These are phyloP conservation scores for Brachionus sp. DNA, from an alignment of 1,140 invertebrate species.

Conservation along the genomic window DNA sequence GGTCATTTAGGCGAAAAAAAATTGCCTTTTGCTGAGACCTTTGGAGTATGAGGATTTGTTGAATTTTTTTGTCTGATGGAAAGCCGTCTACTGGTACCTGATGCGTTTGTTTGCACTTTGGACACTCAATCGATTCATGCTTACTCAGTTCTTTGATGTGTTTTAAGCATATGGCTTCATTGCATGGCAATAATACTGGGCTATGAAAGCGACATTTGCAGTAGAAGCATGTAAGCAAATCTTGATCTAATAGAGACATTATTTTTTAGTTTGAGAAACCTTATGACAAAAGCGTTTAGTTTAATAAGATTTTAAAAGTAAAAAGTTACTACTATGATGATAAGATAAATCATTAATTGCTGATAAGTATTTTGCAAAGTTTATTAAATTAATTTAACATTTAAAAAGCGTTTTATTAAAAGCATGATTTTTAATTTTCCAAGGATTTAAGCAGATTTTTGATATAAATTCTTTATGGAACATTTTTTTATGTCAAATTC, in stretches of 20 bases:
- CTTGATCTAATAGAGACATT: neutral
- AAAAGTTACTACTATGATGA: neutral
- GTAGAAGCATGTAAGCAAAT: neutral
- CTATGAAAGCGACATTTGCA: neutral
- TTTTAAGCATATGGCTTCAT: neutral
- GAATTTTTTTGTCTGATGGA: neutral
- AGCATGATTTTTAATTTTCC: no score
- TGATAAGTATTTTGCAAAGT: neutral
- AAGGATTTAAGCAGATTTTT: no score
- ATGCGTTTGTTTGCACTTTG: neutral
- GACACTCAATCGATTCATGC: neutral
- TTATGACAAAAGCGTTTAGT: neutral
- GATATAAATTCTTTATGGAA: no score
- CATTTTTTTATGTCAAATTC: no score
- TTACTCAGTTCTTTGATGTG: neutral
- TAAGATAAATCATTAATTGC: neutral
- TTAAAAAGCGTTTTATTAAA: no score
- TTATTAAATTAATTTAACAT: no score
- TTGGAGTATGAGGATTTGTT: neutral
- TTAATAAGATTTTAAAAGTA: neutral
- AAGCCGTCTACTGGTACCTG: neutral
- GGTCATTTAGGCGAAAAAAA: neutral
- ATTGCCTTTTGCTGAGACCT: neutral
- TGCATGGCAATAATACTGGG: neutral
- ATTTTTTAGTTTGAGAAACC: neutral